A percentile compares a stretch with the other conserved stretches of the same genome.
These are phyloP conservation scores for Lucifuga dentata DNA, from an alignment of 2,113 vertebrate species.

Conservation along the genomic window DNA sequence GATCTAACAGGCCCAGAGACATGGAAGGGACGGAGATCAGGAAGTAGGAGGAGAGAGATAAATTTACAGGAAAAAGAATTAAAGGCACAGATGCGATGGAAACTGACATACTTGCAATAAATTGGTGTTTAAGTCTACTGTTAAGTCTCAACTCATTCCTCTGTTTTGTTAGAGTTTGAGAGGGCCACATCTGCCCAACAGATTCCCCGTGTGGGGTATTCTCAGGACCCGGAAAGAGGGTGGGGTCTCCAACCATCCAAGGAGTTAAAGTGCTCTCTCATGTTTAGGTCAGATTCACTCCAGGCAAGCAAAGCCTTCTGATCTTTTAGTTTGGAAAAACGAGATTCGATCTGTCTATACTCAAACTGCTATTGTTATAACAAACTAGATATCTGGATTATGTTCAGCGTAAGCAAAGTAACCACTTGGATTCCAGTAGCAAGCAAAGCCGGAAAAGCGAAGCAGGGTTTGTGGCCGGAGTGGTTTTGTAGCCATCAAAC, in stretches of 20 bases:
- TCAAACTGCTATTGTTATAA: conserved; percentile 9
- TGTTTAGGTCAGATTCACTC: conserved; percentile 20
- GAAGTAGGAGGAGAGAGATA: not conserved
- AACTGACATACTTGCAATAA: conserved; percentile 43
- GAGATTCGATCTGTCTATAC: not conserved
- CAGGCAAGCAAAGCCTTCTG: conserved; percentile 4
- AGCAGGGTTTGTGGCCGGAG: conserved; percentile 42
- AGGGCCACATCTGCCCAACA: conserved; percentile 73
- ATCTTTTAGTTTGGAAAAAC: conserved; percentile 6
- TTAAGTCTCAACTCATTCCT: conserved; percentile 50
- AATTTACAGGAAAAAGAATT: conserved; percentile 21
- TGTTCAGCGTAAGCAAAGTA: conserved; percentile 33
- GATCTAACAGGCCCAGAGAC: conserved; percentile 54
- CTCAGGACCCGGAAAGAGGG: conserved; percentile 43
- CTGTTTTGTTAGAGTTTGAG: conserved; percentile 51
- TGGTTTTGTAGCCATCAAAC: conserved; percentile 47
- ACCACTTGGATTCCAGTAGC: conserved; percentile 24
- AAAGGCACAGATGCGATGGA: conserved; percentile 14
- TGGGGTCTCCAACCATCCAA: conserved; percentile 29
- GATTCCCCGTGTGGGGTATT: conserved; percentile 65
- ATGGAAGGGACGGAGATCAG: conserved; percentile 7
- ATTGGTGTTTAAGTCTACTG: conserved; percentile 30
- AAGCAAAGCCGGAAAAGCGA: conserved; percentile 34
- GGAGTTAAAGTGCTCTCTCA: conserved; percentile 14
- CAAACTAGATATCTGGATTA: conserved; percentile 25